A percentile compares a stretch with the other conserved stretches of the same genome.
Evolutionary conservation across 2,797 vertebrate genomes (phyloP).

Genomic region (Benthosema pterotum): DNA sequence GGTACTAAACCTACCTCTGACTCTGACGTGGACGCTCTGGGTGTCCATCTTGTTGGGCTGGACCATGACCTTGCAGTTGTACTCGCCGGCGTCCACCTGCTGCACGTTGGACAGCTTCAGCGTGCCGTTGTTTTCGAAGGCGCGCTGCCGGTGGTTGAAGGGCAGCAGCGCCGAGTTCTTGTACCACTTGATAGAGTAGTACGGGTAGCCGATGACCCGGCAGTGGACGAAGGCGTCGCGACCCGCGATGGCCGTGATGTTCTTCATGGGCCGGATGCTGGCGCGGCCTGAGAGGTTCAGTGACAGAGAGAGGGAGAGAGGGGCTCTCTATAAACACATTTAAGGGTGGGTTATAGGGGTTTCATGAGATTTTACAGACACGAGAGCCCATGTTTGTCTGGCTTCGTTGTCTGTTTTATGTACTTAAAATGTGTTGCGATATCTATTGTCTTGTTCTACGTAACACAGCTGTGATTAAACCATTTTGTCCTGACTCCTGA

Average conservation of each 20-base stretch:
- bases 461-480: no score
- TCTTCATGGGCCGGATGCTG: conserved; percentile 98
- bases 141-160: conserved; percentile 97
- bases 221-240: conserved; percentile 97
- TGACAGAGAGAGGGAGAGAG: conserved; percentile 66
- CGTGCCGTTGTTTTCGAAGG: conserved; percentile 97
- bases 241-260: conserved; percentile 96
- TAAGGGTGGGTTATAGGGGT: conserved; percentile 29
- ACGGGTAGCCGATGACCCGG: conserved; percentile 96
- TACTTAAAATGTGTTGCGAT: no score
- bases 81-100: conserved; percentile 95
- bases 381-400: conserved; percentile 21
- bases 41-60: conserved; percentile 96
- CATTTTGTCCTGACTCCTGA: no score
- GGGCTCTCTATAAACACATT: conserved; percentile 78
- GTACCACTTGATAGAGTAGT: conserved; percentile 99
- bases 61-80: conserved; percentile 95
- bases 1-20: conserved; percentile 97
- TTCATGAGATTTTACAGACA: conserved; percentile 27
- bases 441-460: no score
- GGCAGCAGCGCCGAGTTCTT: conserved; percentile 96
- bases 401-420: conserved; percentile 32
- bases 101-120: conserved; percentile 96
- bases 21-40: conserved; percentile 93
- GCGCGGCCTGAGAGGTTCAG: conserved; percentile 88